A percentile compares a stretch with the other conserved stretches of the same genome.
These are phyloP conservation scores for Whitmania pigra DNA, from an alignment of 1,140 invertebrate genomes.

Conservation along the genomic window DNA sequence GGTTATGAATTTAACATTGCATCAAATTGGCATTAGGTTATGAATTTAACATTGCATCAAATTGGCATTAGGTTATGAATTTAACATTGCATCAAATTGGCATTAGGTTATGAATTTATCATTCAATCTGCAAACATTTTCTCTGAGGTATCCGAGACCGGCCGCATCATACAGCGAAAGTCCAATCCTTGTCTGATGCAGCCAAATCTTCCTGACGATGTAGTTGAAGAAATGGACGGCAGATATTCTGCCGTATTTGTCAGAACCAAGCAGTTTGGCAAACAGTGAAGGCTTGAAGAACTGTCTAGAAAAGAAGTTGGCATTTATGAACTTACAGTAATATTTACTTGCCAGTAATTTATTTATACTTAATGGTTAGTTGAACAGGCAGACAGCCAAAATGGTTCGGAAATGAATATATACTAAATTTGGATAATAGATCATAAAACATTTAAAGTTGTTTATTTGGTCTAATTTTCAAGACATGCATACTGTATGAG, in stretches of 20 bases:
- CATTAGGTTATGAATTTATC: not conserved
- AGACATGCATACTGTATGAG: too few relatives aligned
- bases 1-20: too few relatives aligned
- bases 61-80: too few relatives aligned
- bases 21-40: not conserved
- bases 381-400: too few relatives aligned
- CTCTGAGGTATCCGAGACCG: constrained; percentile 78
- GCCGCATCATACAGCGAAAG: constrained; percentile 81
- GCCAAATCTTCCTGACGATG: constrained; percentile 84
- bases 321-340: not conserved
- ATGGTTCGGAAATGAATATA: too few relatives aligned
- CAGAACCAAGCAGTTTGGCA: constrained; percentile 61
- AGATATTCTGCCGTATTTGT: constrained; percentile 58
- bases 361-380: too few relatives aligned
- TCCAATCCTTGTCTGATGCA: constrained; percentile 80
- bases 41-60: not conserved
- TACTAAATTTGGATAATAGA: too few relatives aligned
- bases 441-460: too few relatives aligned
- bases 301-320: constrained; percentile 40
- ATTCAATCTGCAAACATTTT: constrained; percentile 51
- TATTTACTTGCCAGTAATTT: not conserved
- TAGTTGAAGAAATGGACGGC: constrained; percentile 74
- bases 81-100: too few relatives aligned
- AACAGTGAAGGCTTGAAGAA: constrained; percentile 76
- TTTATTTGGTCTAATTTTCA: too few relatives aligned